Base-by-base conservation (phyloP, 2,888 invertebrate species). In the Sisyra nigra region DNA sequence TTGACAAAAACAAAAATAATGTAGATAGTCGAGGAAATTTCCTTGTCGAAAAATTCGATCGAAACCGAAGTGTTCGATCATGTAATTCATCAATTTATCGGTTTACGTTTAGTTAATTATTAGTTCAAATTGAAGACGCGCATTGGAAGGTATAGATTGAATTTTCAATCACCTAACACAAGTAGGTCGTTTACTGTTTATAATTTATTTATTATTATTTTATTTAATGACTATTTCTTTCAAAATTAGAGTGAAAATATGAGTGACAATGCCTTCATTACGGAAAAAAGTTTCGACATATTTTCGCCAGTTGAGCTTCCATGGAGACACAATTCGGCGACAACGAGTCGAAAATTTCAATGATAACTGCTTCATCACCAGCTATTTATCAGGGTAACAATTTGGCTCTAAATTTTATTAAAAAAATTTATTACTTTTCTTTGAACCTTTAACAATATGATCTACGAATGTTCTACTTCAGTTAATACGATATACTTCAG, bases 241-340 rank as follows among this genome's bases (percentile, higher is more conserved):
- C 11, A 14, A 14, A n/a, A 14, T 14, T 33, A 34, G 14, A 2
- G 24, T 24, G 24, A 24, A 24, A 24, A 24, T 24, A 24, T 24
- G 24, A 24, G 24, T 24, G 24, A 37, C 11, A 47, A 80, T 80
- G 80, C 78, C 80, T 53, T 79, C 78, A 45, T 64, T 80, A 53
- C 65, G 76, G 44, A 78, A 80, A 64, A 71, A 74, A 59, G 75
- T 80, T 50, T 74, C 75, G 48, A 78, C 76, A 48, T 79, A 80
- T 59, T 76, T 80, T 59, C 68, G 80, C 49, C 80, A 80, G 58
- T 62, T 80, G 49, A 80, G 79, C 53, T 76, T 77, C 53, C 70
- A 76, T 48, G 68, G 72, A 47, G 73, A 74, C 54, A 69, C 71
- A 39, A 31, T 13, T 11, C 13, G 30, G 45, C 65, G 62, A 54